Conservation (phyloP, 2,113 vertebrate genomes). For the Addax nasomaculatus region DNA sequence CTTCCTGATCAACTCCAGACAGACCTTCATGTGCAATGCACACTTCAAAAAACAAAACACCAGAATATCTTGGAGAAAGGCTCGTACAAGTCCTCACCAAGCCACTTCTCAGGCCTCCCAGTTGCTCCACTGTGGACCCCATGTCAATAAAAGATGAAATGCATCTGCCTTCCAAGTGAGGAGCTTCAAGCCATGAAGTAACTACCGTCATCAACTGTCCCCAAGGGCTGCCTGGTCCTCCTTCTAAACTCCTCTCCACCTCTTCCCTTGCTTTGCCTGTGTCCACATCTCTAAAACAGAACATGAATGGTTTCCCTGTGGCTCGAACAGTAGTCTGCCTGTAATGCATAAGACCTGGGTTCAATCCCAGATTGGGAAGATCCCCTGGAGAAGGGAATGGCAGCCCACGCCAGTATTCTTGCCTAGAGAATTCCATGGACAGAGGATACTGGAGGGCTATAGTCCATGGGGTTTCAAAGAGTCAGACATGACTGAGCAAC, state of each 20-base stretch:
- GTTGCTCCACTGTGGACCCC: neutral
- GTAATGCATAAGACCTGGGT: neutral
- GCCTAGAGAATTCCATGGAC: neutral
- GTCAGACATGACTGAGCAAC: neutral
- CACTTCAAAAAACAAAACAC: neutral
- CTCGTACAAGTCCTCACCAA: fast-evolving
- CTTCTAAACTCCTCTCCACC: neutral
- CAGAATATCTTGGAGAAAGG: neutral
- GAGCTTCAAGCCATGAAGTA: neutral
- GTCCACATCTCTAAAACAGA: neutral
- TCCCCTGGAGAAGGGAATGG: neutral
- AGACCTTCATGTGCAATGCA: fast-evolving
- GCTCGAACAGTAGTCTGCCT: neutral
- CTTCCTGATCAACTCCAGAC: neutral
- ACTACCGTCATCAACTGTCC: fast-evolving
- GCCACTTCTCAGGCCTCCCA: neutral
- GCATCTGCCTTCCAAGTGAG: neutral
- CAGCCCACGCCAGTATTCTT: neutral
- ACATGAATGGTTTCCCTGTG: neutral
- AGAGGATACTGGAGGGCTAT: neutral
- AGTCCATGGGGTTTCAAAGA: neutral
- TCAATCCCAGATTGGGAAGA: neutral
- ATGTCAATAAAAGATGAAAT: neutral
- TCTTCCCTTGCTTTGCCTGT: neutral
- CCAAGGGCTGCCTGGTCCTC: neutral